Evolutionary conservation across 2,888 invertebrate genomes (phyloP), one percentile per base, ranked within the genome.

Genomic region (Sisyra terminalis): DNA sequence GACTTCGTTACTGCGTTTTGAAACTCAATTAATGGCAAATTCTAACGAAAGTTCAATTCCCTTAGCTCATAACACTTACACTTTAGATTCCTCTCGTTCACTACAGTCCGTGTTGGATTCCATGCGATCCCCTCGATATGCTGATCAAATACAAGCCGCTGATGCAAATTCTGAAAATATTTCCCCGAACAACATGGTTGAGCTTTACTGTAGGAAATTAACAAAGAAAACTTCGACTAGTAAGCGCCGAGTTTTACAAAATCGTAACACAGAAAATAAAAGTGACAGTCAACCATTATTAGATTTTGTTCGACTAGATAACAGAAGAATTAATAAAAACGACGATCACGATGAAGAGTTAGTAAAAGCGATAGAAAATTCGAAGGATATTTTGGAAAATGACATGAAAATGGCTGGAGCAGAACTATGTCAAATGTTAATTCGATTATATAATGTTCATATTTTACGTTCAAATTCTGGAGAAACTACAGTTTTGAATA

Each of bases 381-480:
- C 24, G 24, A 24, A 24, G 24, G 24, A 24, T 24, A 24, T 24
- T 24, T 35, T 35, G 13, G 35, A 35, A 11, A 18, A 37, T 29
- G 18, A 14, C n/a, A 29, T 39, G 6, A 40, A 48, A 34, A 49
- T 55, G 45, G 53, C 61, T 3, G 69, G 69, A 1, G 60, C 60
- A 0, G 64, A 66, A 50, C 54, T 70, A 9, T 69, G 67, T 46
- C 58, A 58, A 47, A 59, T 61, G 39, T 52, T 70, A 16, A 49
- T 70, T 10, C 56, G 63, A 38, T 50, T 69, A 2, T 66, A 66
- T 38, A 62, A 67, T 29, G 56, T 65, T 7, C 56, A 60, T 30
- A 61, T 55, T 47, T 52, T 60, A 17, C 61, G 58, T 49, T 53
- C 50, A 29, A 47, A 47, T 8, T 57, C 57, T 39, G 53, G 55